Percentiles rank a stretch among this genome's conserved stretches.
Conservation (phyloP, 2,113 vertebrate species). For the Hyperoodon ampullatus region DNA sequence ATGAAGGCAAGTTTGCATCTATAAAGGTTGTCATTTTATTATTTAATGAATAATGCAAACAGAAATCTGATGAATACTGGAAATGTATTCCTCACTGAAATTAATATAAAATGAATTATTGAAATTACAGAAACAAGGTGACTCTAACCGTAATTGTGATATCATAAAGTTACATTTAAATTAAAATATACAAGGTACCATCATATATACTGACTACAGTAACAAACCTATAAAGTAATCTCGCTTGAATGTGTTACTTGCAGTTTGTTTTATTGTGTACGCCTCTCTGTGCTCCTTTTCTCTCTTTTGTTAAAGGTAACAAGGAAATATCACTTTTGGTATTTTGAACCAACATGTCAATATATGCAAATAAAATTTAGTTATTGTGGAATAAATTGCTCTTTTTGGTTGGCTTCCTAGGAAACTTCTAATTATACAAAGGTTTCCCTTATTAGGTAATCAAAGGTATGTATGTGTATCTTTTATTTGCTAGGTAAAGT, state of each 20-base stretch:
- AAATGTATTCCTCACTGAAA: not conserved
- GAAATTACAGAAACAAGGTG: not conserved
- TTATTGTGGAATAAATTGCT: not conserved
- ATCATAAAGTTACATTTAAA: not conserved
- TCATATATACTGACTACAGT: not conserved
- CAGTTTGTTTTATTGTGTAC: not conserved
- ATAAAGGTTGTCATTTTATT: not conserved
- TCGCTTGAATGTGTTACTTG: not conserved
- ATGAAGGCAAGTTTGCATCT: not conserved
- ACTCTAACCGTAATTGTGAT: not conserved
- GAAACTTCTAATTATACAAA: not conserved
- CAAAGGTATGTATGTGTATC: rapidly evolving
- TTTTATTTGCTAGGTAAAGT: not conserved
- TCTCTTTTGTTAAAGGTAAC: not conserved
- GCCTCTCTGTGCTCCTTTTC: not conserved
- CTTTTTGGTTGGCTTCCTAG: not conserved
- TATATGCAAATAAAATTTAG: not conserved
- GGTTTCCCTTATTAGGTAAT: not conserved
- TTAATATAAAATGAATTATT: not conserved
- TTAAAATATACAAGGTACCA: not conserved
- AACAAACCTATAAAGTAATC: not conserved
- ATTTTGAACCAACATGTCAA: not conserved
- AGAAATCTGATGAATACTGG: not conserved
- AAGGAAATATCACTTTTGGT: not conserved
- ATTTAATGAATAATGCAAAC: not conserved